phyloP scores from a whole-genome alignment of 2,797 vertebrate genomes.

The Rallus crepitans region DNA sequence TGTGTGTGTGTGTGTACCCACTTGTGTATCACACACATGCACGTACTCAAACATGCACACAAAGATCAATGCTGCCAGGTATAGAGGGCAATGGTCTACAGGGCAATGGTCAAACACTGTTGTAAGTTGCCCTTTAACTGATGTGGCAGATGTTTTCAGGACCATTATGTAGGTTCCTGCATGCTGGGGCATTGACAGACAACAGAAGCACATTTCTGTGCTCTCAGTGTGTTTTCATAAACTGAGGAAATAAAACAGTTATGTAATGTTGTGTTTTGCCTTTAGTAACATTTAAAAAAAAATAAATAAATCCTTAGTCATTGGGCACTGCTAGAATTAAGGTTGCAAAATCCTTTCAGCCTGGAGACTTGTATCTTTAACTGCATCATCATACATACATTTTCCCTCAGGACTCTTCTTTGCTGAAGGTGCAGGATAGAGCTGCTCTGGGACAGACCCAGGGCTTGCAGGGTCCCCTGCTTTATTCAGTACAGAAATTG shows the following conservation, averaged over 20 bases:
- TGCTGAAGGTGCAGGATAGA: neutral
- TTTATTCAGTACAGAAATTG: neutral
- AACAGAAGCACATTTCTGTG: neutral
- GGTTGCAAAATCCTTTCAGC: neutral
- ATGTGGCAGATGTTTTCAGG: neutral
- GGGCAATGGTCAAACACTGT: neutral
- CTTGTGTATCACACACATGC: neutral
- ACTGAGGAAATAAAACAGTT: neutral
- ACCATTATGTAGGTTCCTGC: neutral
- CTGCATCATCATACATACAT: neutral
- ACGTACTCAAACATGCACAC: rapidly evolving
- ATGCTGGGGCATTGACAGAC: neutral
- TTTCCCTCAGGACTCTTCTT: neutral
- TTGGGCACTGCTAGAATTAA: neutral
- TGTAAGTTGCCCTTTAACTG: neutral
- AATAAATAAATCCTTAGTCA: neutral
- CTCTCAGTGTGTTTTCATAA: neutral
- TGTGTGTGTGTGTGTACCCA: neutral
- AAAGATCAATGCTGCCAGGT: neutral
- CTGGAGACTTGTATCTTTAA: neutral
- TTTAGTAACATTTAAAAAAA: neutral
- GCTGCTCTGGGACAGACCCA: neutral
- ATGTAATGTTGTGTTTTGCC: neutral
- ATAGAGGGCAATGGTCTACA: neutral
- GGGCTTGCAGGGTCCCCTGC: neutral